These are phyloP conservation scores for Napeogenes sylphis DNA, from an alignment of 2,888 invertebrate genomes.

Conservation along the genomic window DNA sequence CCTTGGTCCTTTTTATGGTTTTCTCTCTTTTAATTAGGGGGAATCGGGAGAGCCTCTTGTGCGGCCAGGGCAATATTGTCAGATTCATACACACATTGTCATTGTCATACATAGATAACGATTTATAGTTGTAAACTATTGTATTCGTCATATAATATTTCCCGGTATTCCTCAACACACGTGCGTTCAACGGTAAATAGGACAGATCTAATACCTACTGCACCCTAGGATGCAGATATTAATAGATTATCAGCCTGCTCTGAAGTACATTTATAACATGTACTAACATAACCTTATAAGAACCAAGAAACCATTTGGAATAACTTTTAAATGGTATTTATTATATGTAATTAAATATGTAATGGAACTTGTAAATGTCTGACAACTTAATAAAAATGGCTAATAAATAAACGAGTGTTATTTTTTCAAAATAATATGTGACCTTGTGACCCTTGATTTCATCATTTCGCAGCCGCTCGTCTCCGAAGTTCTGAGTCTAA, in stretches of 20 bases:
- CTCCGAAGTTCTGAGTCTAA: constrained; percentile 37
- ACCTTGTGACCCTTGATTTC: constrained; percentile 33
- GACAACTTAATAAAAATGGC: neutral
- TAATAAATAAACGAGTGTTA: neutral
- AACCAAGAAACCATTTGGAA: too few relatives aligned
- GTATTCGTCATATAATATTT: constrained; percentile 10
- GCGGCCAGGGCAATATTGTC: too few relatives aligned
- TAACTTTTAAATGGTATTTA: too few relatives aligned
- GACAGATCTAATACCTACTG: constrained; percentile 20
- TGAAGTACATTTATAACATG: neutral
- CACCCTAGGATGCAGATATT: constrained; percentile 23
- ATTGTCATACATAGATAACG: too few relatives aligned
- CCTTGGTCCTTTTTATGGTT: too few relatives aligned
- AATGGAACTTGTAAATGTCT: neutral
- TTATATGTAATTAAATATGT: too few relatives aligned
- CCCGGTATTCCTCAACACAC: constrained; percentile 9
- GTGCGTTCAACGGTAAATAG: constrained; percentile 5
- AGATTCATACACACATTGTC: too few relatives aligned
- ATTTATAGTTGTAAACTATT: too few relatives aligned
- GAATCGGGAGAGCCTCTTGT: too few relatives aligned
- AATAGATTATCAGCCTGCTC: constrained; percentile 10
- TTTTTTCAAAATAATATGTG: neutral
- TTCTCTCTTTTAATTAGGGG: too few relatives aligned
- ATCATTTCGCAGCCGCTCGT: constrained; percentile 37
- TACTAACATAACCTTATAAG: neutral